Base-by-base conservation (phyloP, 2,888 invertebrate species). In the Scotopteryx bipunctaria region DNA sequence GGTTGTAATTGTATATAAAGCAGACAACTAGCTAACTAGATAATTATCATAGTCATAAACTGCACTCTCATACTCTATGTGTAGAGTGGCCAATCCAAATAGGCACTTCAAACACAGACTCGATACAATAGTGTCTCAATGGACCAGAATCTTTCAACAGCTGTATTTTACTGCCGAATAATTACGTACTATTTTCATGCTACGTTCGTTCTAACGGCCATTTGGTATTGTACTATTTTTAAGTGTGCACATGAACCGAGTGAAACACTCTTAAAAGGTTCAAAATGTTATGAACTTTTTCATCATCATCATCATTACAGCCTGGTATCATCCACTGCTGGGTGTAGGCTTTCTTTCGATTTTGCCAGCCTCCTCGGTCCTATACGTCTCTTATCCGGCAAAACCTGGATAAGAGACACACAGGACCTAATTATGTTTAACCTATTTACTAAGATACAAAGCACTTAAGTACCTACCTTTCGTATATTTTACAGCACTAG, bases 21-120 rank as follows among this genome's bases (percentile, higher is more conserved):
- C n/a, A n/a, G n/a, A n/a, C n/a, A n/a, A 21, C 1, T 21, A 21
- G 1, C 23, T 23, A 5, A 23, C 5, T 23, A 8, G 21, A 8
- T 21, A 1, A 8, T n/a, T 23, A 23, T n/a, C 23, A 21, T 6
- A 38, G 25, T 36, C 36, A 36, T 46, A 47, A 55, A 53, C 33
- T 50, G 50, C 47, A 44, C 15, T 47, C 14, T 15, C 6, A 29
- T 17, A 42, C 25, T 9, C 15, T 42, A 6, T 47, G 41, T 55
- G 49, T 45, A 44, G 43, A 44, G 42, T 54, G 46, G 56, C 53
- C 58, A 51, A 50, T 59, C 53, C 55, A 56, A 67, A 71, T 66
- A 46, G 54, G 57, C 61, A 66, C 59, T 66, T 66, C 57, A 61
- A 63, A 58, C 46, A 48, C 54, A 61, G 45, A 49, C 54, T 40